Evolutionary conservation across 2,888 invertebrate species (phyloP).

Genomic region (Suillia variegata): DNA sequence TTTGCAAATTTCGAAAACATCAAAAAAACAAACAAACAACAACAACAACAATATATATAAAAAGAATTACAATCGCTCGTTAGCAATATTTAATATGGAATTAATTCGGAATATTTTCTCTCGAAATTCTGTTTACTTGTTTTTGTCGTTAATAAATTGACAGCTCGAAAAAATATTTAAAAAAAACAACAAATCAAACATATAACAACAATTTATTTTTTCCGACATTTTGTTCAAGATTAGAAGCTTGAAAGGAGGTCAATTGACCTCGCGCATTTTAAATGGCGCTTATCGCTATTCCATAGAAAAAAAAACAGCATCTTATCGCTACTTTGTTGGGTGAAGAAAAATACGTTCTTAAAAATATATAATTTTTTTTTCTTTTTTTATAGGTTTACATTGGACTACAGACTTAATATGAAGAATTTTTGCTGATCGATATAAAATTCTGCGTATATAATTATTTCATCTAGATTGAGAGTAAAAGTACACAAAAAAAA

Average conservation of each 20-base stretch:
- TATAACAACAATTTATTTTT: neutral
- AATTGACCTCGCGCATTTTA: constrained; percentile 47
- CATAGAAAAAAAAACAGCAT: too few species aligned
- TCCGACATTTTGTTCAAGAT: constrained; percentile 24
- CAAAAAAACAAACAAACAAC: too few species aligned
- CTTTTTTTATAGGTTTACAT: too few species aligned
- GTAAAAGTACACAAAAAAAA: too few species aligned
- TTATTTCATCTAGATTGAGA: too few species aligned
- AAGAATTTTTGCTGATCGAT: too few species aligned
- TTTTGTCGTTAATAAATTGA: constrained; percentile 40
- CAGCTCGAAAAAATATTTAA: constrained; percentile 39
- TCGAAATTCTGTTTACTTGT: constrained; percentile 37
- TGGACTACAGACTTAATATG: too few species aligned
- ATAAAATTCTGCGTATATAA: too few species aligned
- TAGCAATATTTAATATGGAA: neutral
- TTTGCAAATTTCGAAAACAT: too few species aligned
- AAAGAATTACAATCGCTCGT: constrained; percentile 2
- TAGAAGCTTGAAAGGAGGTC: constrained; percentile 47
- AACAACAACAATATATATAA: constrained; percentile 6
- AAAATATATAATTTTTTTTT: too few species aligned
- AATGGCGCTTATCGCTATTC: constrained; percentile 41
- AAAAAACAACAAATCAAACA: constrained; percentile 4
- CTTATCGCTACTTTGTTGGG: too few species aligned
- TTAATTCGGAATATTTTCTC: constrained; percentile 1
- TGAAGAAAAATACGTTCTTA: too few species aligned